Evolutionary conservation across 2,113 vertebrate species (phyloP).

Genomic region (Carollia perspicillata): DNA sequence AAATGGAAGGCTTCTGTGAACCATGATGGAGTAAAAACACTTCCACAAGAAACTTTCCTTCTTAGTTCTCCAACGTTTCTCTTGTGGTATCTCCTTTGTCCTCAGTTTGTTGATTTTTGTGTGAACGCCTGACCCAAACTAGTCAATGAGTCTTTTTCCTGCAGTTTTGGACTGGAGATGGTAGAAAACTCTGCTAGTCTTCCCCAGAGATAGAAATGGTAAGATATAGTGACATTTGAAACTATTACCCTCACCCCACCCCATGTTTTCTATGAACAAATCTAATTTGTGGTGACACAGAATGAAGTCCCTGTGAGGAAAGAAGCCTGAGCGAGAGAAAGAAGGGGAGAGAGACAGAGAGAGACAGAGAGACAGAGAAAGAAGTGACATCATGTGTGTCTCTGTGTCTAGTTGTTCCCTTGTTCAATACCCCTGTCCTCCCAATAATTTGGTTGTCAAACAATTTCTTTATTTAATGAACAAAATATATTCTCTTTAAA

Average conservation of each 20-base stretch:
- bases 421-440: not conserved
- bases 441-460: not conserved
- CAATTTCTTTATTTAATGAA: conserved; percentile 9
- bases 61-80: not conserved
- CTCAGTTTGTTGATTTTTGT: not conserved
- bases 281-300: not conserved
- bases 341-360: no score
- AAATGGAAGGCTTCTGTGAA: not conserved
- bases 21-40: not conserved
- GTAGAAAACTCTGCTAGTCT: not conserved
- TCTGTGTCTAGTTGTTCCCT: not conserved
- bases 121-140: not conserved
- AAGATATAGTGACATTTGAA: not conserved
- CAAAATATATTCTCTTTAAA: conserved; percentile 15
- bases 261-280: not conserved
- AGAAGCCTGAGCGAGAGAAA: not conserved
- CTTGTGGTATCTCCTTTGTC: not conserved
- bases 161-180: not conserved
- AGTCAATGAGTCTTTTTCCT: not conserved
- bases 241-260: not conserved
- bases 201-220: not conserved
- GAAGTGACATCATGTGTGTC: not conserved
- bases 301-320: not conserved
- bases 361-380: no score
- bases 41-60: not conserved